phyloP scores from a whole-genome alignment of 2,797 vertebrate species.

The Liasis olivaceus region DNA sequence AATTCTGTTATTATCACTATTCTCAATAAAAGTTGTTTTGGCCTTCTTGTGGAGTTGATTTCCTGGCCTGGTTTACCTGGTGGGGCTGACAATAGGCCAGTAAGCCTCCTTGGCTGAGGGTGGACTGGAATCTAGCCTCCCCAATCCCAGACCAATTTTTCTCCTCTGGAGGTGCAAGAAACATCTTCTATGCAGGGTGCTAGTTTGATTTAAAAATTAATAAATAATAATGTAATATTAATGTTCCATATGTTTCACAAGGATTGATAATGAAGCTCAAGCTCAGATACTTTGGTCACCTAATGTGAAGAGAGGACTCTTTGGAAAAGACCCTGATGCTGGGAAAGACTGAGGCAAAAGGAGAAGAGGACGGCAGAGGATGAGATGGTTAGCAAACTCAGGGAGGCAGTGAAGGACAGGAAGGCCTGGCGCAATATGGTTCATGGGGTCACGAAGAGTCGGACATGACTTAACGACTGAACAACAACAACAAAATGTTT shows the following conservation, averaged over 20 bases:
- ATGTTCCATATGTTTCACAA: background rate
- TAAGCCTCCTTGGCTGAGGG: background rate
- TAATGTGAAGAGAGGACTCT: too few relatives aligned
- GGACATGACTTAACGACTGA: too few relatives aligned
- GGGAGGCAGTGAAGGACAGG: too few relatives aligned
- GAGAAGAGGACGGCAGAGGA: too few relatives aligned
- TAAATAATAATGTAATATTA: background rate
- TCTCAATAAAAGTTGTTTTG: background rate
- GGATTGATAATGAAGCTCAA: too few relatives aligned
- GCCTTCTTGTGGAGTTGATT: background rate
- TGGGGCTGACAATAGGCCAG: background rate
- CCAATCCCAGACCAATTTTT: background rate
- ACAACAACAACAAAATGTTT: too few relatives aligned
- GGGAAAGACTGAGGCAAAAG: too few relatives aligned
- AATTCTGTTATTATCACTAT: background rate
- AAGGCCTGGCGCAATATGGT: too few relatives aligned
- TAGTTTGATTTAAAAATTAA: background rate
- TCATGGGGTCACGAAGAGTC: too few relatives aligned
- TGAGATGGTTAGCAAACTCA: too few relatives aligned
- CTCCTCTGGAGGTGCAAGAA: background rate
- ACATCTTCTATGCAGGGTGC: background rate
- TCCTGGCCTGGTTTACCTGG: background rate
- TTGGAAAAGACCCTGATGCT: too few relatives aligned
- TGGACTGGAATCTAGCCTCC: background rate
- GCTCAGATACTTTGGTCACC: too few relatives aligned